Percentiles rank a stretch among this genome's conserved stretches.
Conservation (phyloP, 2,888 invertebrate species). For the Sphecodes monilicornis region DNA sequence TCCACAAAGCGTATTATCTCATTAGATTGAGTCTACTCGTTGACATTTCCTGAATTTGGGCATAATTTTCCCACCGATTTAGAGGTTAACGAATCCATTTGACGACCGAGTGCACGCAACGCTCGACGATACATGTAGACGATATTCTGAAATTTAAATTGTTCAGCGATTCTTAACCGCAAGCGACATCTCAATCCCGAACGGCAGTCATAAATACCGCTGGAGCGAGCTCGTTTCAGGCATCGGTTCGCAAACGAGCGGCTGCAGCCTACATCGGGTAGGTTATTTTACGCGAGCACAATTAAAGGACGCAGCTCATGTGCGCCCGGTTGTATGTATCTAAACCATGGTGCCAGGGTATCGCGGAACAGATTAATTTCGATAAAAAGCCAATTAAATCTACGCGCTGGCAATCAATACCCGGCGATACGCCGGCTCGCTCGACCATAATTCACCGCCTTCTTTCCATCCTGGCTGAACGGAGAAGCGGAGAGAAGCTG, state of each 20-base stretch:
- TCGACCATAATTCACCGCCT: constrained; percentile 44
- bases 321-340: constrained; percentile 17
- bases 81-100: neutral
- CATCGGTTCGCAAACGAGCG: constrained; percentile 11
- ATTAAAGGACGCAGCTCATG: constrained; percentile 47
- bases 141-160: neutral
- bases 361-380: constrained; percentile 65
- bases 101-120: neutral
- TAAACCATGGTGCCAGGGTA: constrained; percentile 38
- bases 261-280: neutral
- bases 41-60: too few species aligned
- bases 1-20: too few species aligned
- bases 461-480: constrained; percentile 1
- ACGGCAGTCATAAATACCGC: constrained; percentile 12
- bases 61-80: neutral
- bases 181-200: constrained; percentile 27
- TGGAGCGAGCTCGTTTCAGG: constrained; percentile 15
- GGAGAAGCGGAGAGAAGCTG: neutral
- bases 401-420: constrained; percentile 67
- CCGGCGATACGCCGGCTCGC: constrained; percentile 49
- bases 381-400: constrained; percentile 75
- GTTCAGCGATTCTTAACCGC: neutral
- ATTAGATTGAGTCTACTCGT: too few species aligned
- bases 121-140: neutral
- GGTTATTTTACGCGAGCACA: constrained; percentile 30